Base-by-base conservation (phyloP, 2,888 invertebrate species). In the Cantharis rustica region DNA sequence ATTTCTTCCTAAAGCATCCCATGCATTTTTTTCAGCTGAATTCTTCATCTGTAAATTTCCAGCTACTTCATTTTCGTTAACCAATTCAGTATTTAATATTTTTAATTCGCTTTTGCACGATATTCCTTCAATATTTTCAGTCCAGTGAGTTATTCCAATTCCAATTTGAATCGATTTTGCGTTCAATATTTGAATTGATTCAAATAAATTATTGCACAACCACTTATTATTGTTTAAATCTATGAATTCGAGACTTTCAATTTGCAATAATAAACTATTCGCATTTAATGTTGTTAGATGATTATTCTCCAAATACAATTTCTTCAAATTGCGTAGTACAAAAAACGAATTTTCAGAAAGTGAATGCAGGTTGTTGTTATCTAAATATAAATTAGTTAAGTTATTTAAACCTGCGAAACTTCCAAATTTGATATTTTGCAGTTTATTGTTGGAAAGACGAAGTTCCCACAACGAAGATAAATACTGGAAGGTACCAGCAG, bases 111-210 rank as follows among this genome's bases (percentile, higher is more conserved):
- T 69, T 1, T 11, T 64, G 17, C 78, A 78, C 63, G 63, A 20
- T 15, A 78, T 78, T 26, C 78, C 78, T 31, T 78, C 26, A 61
- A 78, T 20, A 31, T 78, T 78, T 73, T 75, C 69, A 5, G 10
- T 27, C 15, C n/a, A n/a, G n/a, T 71, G 13, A 23, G 61, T 73
- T 9, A 23, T 23, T 13, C 71, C 73, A 31, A 69, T 73, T 16
- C 7, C 13, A 47, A 78, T 71, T 26, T 15, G 20, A 13, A 75
- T 17, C 0, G 15, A 0, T 10, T 11, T 13, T 11, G 69, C 10
- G 3, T 68, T 64, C 66, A 78, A 68, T 11, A 11, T 17, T 4
- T 71, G 26, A 16, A 75, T 23, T 9, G 73, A 15, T 16, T 71
- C 17, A n/a, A 73, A 64, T 16, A 78, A 66, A 0, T 16, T 20